A percentile compares a stretch with the other conserved stretches of the same genome.
Evolutionary conservation across 2,797 vertebrate genomes (phyloP).

Genomic region (Propithecus deckenii): DNA sequence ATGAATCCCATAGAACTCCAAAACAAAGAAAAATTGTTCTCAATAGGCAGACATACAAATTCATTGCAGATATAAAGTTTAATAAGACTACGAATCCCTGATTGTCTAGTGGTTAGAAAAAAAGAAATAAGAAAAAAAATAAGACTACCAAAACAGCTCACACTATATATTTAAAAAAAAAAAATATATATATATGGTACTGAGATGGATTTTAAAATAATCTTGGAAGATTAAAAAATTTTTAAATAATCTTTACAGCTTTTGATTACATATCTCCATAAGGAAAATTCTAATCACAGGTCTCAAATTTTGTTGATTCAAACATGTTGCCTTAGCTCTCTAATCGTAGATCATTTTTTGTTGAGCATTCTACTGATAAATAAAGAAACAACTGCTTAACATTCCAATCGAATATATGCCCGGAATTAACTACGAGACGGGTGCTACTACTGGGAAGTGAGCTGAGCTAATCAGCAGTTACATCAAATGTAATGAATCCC

Average conservation of each 20-base stretch:
- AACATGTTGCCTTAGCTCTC: neutral
- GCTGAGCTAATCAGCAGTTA: slow-evolving; percentile 87
- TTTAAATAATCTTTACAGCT: neutral
- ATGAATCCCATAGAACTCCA: neutral
- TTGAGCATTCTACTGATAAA: slow-evolving; percentile 91
- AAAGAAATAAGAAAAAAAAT: too few relatives aligned
- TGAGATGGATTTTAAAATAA: neutral
- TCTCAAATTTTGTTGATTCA: neutral
- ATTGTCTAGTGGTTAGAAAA: too few relatives aligned
- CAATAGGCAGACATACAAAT: neutral
- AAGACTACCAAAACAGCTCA: neutral
- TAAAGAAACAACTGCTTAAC: slow-evolving; percentile 98
- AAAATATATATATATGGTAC: neutral
- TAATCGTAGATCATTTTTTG: slow-evolving; percentile 86
- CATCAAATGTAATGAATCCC: slow-evolving; percentile 95
- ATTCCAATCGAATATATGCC: slow-evolving; percentile 98
- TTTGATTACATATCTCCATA: neutral
- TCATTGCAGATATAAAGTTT: neutral
- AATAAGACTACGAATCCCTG: neutral
- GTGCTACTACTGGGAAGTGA: neutral
- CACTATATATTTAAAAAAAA: neutral
- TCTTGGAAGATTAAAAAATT: neutral
- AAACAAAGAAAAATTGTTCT: neutral
- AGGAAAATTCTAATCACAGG: neutral
- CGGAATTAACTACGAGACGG: neutral